Evolutionary conservation across 2,113 vertebrate genomes (phyloP).

Genomic region (Phylloscopus trochilus): DNA sequence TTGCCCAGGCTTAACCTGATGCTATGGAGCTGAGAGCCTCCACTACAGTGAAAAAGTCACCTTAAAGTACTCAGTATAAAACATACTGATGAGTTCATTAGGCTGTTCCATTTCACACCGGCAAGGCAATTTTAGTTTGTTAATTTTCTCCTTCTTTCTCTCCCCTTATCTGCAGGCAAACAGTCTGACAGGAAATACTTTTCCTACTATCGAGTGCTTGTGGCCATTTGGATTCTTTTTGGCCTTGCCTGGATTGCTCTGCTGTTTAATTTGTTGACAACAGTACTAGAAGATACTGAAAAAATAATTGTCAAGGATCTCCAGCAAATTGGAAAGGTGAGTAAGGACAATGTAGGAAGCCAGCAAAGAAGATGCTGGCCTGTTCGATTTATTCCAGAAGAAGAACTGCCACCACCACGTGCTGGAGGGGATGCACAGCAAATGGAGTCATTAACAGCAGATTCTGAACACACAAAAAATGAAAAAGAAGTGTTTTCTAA

Average conservation of each 20-base stretch:
- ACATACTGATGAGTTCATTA: background rate
- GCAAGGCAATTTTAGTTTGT: background rate
- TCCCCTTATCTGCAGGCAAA: conserved; percentile 25
- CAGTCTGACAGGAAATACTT: conserved; percentile 35
- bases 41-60: background rate
- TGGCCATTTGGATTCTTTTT: conserved; percentile 69
- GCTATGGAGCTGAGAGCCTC: background rate
- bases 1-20: background rate
- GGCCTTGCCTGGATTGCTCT: conserved; percentile 73
- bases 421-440: background rate
- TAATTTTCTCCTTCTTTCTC: background rate
- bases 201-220: conserved; percentile 35
- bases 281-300: conserved; percentile 60
- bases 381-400: background rate
- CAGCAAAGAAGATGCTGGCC: background rate
- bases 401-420: background rate
- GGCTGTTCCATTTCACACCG: background rate
- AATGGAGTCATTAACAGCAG: background rate
- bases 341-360: background rate
- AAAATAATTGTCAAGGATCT: conserved; percentile 64
- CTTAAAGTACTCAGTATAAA: background rate
- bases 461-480: background rate
- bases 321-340: conserved; percentile 40
- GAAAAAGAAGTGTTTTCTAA: background rate
- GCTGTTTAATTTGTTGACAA: conserved; percentile 71